Conservation (phyloP, 2,888 invertebrate species). For the Rhagonycha fulva region DNA sequence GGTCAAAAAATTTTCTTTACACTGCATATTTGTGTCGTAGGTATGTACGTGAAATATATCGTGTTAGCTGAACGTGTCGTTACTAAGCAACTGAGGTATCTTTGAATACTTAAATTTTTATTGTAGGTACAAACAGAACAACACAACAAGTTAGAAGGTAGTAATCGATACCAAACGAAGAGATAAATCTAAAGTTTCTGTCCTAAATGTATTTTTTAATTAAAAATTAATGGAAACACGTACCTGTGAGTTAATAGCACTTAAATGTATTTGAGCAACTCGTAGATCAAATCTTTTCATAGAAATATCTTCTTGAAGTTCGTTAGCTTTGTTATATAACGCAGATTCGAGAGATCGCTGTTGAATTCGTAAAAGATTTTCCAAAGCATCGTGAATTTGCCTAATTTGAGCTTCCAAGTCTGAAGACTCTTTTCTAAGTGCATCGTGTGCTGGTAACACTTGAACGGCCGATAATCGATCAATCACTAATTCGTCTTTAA, state of each 20-base stretch:
- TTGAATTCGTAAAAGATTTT: slow-evolving; percentile 82
- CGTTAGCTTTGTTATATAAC: slow-evolving; percentile 91
- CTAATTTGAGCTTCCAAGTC: slow-evolving; percentile 87
- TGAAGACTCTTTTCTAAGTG: slow-evolving; percentile 79
- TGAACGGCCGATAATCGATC: slow-evolving; percentile 75
- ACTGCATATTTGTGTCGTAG: slow-evolving; percentile 5
- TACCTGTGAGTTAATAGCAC: slow-evolving; percentile 91
- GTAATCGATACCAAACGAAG: background rate
- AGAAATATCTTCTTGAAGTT: slow-evolving; percentile 93
- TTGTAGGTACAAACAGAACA: background rate
- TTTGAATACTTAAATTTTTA: background rate
- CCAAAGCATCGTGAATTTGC: slow-evolving; percentile 84
- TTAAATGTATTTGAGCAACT: slow-evolving; percentile 87
- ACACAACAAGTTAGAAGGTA: background rate
- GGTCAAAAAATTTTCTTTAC: slow-evolving; percentile 1
- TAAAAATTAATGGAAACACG: slow-evolving; percentile 44
- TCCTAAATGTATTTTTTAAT: background rate
- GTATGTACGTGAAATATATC: background rate
- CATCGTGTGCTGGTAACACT: slow-evolving; percentile 74
- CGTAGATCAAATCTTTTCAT: slow-evolving; percentile 92
- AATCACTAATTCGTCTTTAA: slow-evolving; percentile 83
- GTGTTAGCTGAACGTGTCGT: slow-evolving; percentile 17
- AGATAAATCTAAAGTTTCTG: background rate
- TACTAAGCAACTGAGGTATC: slow-evolving; percentile 23
- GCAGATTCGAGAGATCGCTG: slow-evolving; percentile 76